These are phyloP conservation scores for Lepilemur ruficaudatus DNA, from an alignment of 2,797 vertebrate species.

Conservation along the genomic window DNA sequence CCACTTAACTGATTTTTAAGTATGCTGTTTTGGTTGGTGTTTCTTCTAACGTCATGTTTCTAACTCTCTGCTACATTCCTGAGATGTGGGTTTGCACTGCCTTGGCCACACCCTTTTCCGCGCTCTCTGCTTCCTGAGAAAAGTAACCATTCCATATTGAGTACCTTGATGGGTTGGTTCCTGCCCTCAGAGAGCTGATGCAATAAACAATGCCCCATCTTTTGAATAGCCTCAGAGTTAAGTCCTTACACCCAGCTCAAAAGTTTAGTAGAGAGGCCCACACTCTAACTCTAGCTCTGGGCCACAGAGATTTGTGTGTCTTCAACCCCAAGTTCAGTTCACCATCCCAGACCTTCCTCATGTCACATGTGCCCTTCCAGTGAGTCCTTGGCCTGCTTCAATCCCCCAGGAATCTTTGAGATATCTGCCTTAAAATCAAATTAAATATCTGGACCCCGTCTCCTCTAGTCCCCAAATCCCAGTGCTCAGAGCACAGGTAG, in stretches of 20 bases:
- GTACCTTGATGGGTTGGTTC: too few relatives aligned
- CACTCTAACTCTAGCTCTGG: background rate
- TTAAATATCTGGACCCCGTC: background rate
- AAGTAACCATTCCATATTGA: background rate
- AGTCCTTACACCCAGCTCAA: background rate
- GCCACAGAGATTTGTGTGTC: accelerated
- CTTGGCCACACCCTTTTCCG: accelerated
- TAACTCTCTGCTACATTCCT: too few relatives aligned
- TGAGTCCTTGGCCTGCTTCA: background rate
- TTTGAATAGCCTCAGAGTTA: background rate
- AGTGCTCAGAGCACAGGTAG: background rate
- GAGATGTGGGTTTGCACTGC: too few relatives aligned
- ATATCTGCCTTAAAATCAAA: background rate
- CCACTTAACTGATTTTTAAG: background rate
- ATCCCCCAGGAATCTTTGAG: background rate
- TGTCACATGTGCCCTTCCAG: accelerated
- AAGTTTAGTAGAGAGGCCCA: background rate
- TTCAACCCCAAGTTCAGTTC: background rate
- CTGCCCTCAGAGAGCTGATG: background rate
- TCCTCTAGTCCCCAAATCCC: background rate
- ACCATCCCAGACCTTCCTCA: background rate
- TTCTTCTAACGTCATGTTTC: background rate
- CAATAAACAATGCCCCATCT: background rate
- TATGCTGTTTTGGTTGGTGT: background rate
- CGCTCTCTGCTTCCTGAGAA: background rate